Base-by-base conservation (phyloP, 1,140 invertebrate genomes). In the Lepidostoma basale region DNA sequence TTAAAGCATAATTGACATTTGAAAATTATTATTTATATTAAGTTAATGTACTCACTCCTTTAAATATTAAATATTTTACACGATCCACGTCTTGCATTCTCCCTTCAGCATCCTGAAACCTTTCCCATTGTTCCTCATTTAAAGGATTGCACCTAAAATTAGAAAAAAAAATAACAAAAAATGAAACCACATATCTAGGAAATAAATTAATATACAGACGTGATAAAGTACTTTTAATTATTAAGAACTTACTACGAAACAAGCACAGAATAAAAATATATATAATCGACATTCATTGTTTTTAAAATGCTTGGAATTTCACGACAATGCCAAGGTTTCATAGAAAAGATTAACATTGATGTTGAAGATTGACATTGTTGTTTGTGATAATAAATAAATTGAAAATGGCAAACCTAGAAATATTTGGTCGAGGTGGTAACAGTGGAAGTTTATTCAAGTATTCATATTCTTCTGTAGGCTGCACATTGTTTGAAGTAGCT, bases 31-130 rank as follows among this genome's bases (percentile, higher is more conserved):
- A n/a, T n/a, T n/a, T n/a, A n/a, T n/a, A n/a, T n/a, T n/a, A n/a
- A n/a, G n/a, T n/a, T n/a, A n/a, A n/a, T n/a, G n/a, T n/a, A 83
- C 88, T 83, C 79, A 96, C 95, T 74, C 96, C 96, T 83, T 88
- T 88, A 79, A 96, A 97, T 72, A 97, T 93, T n/a, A 92, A 85
- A 74, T 91, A 86, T 78, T 90, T 93, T 0, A 93, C 82, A 3
- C 83, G 81, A 10, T 88, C 85, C 1, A 88, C 83, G 77, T 92
- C 87, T 73, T 82, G 81, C 1, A 97, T 84, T 76, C 87, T 85
- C 3, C 95, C 95, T 56, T 93, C 89, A 23, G 84, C 75, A 77
- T 95, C 91, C 42, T 92, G 87, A 74, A 89, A 87, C 71, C 85
- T 87, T 12, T 87, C 80, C 94, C 95, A 98, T 75, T 95, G 90